These are phyloP conservation scores for Adelphocoris suturalis DNA, from an alignment of 2,888 invertebrate species.

Conservation along the genomic window DNA sequence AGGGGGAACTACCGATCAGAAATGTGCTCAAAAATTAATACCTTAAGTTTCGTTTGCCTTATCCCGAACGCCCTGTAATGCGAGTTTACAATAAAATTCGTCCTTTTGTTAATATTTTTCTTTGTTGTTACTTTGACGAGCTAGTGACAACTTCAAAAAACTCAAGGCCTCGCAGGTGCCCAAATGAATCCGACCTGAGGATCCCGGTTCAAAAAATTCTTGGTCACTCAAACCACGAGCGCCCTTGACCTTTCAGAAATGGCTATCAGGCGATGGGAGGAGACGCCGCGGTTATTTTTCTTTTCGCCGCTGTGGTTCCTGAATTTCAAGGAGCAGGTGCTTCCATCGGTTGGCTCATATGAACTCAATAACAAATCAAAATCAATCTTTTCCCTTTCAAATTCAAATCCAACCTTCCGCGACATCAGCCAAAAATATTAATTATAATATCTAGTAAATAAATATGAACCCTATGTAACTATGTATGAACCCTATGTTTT, in stretches of 20 bases:
- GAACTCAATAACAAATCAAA: not conserved
- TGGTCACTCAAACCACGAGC: conserved; percentile 21
- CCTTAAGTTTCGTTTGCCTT: no score
- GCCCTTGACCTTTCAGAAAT: conserved; percentile 32
- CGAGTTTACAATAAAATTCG: no score
- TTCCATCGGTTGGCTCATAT: not conserved
- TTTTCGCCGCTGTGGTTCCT: not conserved
- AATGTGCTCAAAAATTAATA: no score
- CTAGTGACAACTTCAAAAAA: not conserved
- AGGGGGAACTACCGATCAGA: no score
- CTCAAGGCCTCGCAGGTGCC: conserved; percentile 1
- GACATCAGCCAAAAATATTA: no score
- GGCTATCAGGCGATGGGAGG: conserved; percentile 10
- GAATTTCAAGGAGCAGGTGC: not conserved
- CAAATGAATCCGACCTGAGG: conserved; percentile 5
- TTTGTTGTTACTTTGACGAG: not conserved
- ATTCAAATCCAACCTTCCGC: no score
- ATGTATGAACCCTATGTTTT: no score
- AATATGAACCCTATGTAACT: no score
- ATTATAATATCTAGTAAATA: no score
- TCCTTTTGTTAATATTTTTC: no score
- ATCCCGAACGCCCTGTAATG: no score
- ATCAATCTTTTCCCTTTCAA: no score
- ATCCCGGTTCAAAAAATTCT: conserved; percentile 28
- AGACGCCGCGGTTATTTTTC: not conserved